Conservation (phyloP, 2,888 invertebrate genomes). For the Nomada goodeniana region DNA sequence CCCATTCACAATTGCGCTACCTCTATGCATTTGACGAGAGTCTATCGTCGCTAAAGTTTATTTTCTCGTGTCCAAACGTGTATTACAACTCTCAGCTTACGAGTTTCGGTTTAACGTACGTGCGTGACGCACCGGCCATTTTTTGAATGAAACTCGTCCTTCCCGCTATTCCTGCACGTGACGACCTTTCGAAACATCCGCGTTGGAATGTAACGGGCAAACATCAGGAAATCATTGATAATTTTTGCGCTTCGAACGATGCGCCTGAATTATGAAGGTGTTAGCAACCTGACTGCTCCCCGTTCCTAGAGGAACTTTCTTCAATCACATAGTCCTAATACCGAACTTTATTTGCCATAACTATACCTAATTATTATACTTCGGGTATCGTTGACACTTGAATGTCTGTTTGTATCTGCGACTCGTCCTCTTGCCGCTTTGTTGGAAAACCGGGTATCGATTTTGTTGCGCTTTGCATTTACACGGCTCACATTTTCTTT, state of each 20-base stretch:
- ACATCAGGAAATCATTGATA: conserved; percentile 58
- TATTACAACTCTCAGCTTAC: conserved; percentile 33
- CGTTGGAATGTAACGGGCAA: conserved; percentile 65
- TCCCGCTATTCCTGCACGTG: conserved; percentile 61
- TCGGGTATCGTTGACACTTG: background rate
- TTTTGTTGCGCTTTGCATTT: background rate
- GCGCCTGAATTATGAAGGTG: conserved; percentile 46
- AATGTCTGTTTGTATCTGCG: background rate
- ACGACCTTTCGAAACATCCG: conserved; percentile 62
- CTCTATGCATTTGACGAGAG: too few species aligned
- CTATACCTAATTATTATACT: background rate
- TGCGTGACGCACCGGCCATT: conserved; percentile 39
- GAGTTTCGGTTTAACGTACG: conserved; percentile 48
- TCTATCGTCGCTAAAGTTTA: conserved; percentile 37
- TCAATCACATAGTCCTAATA: background rate
- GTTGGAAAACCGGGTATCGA: background rate
- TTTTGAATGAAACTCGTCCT: conserved; percentile 56
- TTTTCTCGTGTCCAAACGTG: conserved; percentile 44
- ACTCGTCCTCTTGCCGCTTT: background rate
- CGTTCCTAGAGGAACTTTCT: conserved; percentile 2
- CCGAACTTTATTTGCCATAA: too few species aligned
- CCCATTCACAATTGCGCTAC: conserved; percentile 33
- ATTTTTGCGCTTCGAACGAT: conserved; percentile 39
- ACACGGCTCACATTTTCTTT: background rate
- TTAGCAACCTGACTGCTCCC: conserved; percentile 4